Evolutionary conservation across 2,797 vertebrate genomes (phyloP), one percentile per base, ranked within the genome.

Genomic region (Lepus oiostolus): DNA sequence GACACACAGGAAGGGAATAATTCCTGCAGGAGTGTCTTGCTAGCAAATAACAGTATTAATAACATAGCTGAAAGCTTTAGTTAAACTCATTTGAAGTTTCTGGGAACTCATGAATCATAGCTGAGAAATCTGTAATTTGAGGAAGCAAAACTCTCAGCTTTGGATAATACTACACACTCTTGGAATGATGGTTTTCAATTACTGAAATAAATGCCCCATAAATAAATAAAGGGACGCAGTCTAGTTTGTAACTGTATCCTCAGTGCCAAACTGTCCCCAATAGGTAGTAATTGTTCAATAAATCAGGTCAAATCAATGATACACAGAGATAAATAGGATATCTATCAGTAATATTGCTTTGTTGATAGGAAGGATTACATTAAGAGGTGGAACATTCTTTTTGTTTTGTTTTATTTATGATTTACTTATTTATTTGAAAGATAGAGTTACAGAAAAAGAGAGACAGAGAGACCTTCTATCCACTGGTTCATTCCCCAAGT

Each of bases 51-150:
- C 8, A 22, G 30, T 42, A 32, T 62, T 32, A 82, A n/a, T 26
- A 52, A 35, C 35, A 60, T 0, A 54, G 30, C n/a, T 80, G 24
- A 77, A 75, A 70, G 86, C 42, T 50, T 94, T 54, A 54, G 17
- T 60, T 71, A 71, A 47, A 22, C 35, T 91, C 77, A 68, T 82
- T n/a, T 83, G 70, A 91, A 85, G n/a, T 62, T 89, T 68, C 85
- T 63, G 10, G 35, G 19, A 72, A 93, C 38, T 95, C 19, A n/a
- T 52, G 68, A 90, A 81, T 85, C 85, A 89, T 5, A 89, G 52
- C 35, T 91, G 62, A 90, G 63, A 85, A 86, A 90, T 84, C 26
- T 82, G 16, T 76, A 81, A 70, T 90, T 79, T 82, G 60, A 92
- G 28, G 35, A 91, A 63, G 17, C 58, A 35, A 82, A 79, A 81